phyloP scores from a whole-genome alignment of 2,797 vertebrate species.

The Brachyrhaphis roseni region DNA sequence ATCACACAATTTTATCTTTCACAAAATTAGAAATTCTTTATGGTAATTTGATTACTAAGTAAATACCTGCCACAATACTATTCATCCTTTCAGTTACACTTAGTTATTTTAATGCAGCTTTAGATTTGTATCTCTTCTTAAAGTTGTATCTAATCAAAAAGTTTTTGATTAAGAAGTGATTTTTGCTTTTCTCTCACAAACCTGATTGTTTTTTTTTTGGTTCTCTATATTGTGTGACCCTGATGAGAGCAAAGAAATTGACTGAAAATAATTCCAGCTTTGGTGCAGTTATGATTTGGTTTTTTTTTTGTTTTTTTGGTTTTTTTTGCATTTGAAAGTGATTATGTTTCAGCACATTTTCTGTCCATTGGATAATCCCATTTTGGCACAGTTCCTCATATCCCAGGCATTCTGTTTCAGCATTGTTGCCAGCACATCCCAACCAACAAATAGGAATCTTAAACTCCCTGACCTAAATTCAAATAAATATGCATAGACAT shows the following conservation, averaged over 20 bases:
- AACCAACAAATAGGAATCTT: conserved; percentile 57
- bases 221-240: conserved; percentile 5
- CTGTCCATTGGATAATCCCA: conserved; percentile 57
- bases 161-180: background rate
- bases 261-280: conserved; percentile 20
- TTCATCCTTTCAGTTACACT: background rate
- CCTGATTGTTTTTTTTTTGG: background rate
- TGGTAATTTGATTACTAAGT: background rate
- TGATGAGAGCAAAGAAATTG: conserved; percentile 26
- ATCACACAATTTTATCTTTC: background rate
- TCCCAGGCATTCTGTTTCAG: conserved; percentile 57
- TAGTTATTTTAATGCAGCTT: background rate
- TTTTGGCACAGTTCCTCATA: conserved; percentile 56
- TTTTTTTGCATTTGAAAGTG: conserved; percentile 49
- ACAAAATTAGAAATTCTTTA: background rate
- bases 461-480: conserved; percentile 66
- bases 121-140: background rate
- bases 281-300: conserved; percentile 18
- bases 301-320: conserved; percentile 21
- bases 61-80: too few relatives aligned
- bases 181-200: background rate
- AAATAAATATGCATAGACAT: conserved; percentile 39
- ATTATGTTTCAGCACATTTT: conserved; percentile 60
- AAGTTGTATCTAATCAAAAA: background rate
- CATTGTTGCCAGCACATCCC: conserved; percentile 56